Base-by-base conservation (phyloP, 2,888 invertebrate genomes). In the Caenorhabditis afra region DNA sequence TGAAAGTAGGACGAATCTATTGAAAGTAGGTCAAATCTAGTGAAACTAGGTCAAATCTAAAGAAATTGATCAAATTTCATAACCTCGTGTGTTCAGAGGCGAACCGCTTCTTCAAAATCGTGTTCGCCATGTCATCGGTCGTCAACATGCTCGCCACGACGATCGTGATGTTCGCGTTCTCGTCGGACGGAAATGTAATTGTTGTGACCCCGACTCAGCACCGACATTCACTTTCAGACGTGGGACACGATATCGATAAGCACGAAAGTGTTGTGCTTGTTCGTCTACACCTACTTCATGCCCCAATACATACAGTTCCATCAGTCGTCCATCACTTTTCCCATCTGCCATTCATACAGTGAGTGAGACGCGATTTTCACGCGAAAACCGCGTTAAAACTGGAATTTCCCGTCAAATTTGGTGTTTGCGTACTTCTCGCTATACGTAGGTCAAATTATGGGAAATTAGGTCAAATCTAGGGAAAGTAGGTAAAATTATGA, bases 131-230 rank as follows among this genome's bases (percentile, higher is more conserved):
- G 66, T 61, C 85, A 4, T 80, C 87, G 5, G 68, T 79, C 22
- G 68, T 83, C 39, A 86, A 89, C 53, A 89, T 88, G 87, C 61
- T 87, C 10, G 61, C 80, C 5, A 81, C 80, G 12, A 73, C 81
- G 14, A 55, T 77, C 0, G 70, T 80, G 1, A 74, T 76, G 58
- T 83, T 83, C 57, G 58, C 62, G 11, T 79, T 74, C 16, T 62
- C 73, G 10, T 58, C 73, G 8, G 57, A 70, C 49, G 64, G 53
- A 49, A 78, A 49, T 41, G 71, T 71, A n/a, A 71, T 53, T 52
- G 47, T 23, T 1, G 35, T n/a, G n/a, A n/a, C n/a, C n/a, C n/a
- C n/a, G n/a, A n/a, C n/a, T n/a, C n/a, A n/a, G n/a, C n/a, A n/a
- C n/a, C n/a, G n/a, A n/a, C n/a, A n/a, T n/a, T n/a, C n/a, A n/a